phyloP scores from a whole-genome alignment of 2,113 vertebrate genomes.

The Trachemys scripta region DNA sequence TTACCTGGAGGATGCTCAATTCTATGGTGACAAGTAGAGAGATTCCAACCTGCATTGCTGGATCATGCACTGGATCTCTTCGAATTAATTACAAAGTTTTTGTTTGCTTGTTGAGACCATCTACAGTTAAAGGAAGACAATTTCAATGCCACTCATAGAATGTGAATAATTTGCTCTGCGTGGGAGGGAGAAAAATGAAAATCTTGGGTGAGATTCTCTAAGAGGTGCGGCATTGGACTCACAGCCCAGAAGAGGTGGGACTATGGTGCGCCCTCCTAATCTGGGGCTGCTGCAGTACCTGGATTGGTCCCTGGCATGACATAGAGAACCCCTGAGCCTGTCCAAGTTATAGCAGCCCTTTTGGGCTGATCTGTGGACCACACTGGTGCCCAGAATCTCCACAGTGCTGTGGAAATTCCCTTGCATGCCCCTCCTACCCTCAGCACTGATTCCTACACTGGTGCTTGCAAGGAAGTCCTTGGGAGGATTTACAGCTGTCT shows the following conservation, averaged over 20 bases:
- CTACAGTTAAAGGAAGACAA: neutral
- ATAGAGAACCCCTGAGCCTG: neutral
- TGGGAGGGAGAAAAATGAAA: neutral
- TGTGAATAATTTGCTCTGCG: neutral
- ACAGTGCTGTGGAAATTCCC: neutral
- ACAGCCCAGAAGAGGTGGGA: neutral
- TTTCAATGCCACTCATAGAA: rapidly evolving
- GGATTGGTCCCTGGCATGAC: neutral
- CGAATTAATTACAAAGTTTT: conserved; percentile 1
- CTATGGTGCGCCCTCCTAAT: rapidly evolving
- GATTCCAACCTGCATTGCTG: conserved; percentile 42
- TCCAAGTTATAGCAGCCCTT: neutral
- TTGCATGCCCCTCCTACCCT: neutral
- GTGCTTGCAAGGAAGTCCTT: neutral
- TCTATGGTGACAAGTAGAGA: conserved; percentile 39
- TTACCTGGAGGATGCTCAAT: neutral
- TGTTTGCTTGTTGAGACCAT: conserved; percentile 25
- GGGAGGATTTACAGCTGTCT: neutral
- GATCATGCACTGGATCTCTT: neutral
- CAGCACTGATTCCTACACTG: neutral
- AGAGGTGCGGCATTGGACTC: neutral
- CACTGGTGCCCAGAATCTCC: neutral
- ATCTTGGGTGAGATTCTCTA: neutral
- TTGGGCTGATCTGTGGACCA: neutral
- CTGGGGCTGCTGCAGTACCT: neutral